Base-by-base conservation (phyloP, 2,113 vertebrate genomes). In the Pholis gunnellus region DNA sequence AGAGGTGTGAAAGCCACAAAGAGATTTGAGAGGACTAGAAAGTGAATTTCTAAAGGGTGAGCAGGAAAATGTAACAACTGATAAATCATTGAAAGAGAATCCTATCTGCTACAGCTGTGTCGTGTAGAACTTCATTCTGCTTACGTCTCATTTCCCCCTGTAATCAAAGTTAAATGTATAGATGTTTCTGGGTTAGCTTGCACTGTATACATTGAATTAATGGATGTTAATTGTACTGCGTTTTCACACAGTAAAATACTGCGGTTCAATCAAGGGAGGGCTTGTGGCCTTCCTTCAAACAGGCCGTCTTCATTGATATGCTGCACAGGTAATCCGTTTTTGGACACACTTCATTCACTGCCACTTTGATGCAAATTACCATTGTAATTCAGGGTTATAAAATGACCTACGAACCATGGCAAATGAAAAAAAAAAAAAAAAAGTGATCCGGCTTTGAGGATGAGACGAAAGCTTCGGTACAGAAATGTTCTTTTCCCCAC, bases 351-450 rank as follows among this genome's bases (percentile, higher is more conserved):
- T 81, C 84, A 84, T 89, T 89, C 76, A 83, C 79, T 89, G 86
- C 91, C 87, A 85, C 78, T 92, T 90, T 81, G 72, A 91, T 87
- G 86, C 69, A 87, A 85, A 90, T 86, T 88, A 85, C 69, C 85
- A 89, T 36, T 82, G 71, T 79, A 91, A 87, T 92, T 84, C 90
- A 84, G 83, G 72, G 84, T 92, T 90, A 86, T 90, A 83, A 88
- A 91, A 90, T 92, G 79, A 93, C 85, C 85, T 76, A 57, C 71
- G 81, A 87, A 87, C 79, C 72, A 75, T 79, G 73, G 80, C 27
- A 60, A 87, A 84, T 69, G 61, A 65, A 87, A 46, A 15, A 48
- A 6, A 87, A 17, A 5, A 48, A 78, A 82, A 6, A 90, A 75
- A 70, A 9, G 38, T 29, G 59, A 87, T 75, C 75, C 13, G 10